These are phyloP conservation scores for Cryptocephalus moraei DNA, from an alignment of 2,888 invertebrate species.

Conservation along the genomic window DNA sequence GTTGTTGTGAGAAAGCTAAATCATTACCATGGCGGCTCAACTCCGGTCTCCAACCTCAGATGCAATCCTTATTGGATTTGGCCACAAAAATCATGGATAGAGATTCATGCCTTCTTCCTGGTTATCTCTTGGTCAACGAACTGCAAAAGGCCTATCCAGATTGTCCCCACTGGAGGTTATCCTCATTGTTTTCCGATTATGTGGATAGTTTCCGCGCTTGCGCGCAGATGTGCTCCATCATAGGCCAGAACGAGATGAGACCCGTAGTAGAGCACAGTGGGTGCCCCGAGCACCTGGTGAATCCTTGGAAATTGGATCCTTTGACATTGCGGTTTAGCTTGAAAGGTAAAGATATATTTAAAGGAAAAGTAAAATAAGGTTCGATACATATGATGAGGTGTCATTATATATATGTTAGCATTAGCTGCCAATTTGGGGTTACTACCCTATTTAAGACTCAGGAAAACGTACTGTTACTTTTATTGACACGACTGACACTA, in stretches of 20 bases:
- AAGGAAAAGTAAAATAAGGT: no score
- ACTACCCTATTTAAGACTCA: no score
- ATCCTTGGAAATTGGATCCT: conserved; percentile 89
- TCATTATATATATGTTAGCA: no score
- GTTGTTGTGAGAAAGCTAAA: conserved; percentile 80
- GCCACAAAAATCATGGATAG: conserved; percentile 86
- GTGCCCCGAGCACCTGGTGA: conserved; percentile 79
- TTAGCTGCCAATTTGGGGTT: no score
- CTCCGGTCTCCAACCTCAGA: conserved; percentile 69
- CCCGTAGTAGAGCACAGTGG: conserved; percentile 92
- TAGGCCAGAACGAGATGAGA: conserved; percentile 81
- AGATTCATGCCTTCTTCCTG: conserved; percentile 83
- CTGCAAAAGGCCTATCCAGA: conserved; percentile 81
- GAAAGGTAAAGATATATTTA: conserved; percentile 39
- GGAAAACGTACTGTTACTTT: no score
- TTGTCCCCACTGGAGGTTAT: conserved; percentile 91
- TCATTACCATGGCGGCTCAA: conserved; percentile 69
- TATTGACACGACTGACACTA: no score
- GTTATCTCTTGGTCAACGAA: conserved; percentile 92
- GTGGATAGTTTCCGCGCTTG: conserved; percentile 87
- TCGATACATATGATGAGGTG: no score
- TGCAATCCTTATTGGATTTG: conserved; percentile 71
- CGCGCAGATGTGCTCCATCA: conserved; percentile 93
- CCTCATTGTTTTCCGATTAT: conserved; percentile 75
- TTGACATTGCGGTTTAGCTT: conserved; percentile 59